phyloP scores from a whole-genome alignment of 1,140 invertebrate species.

The Notospermus geniculatus region DNA sequence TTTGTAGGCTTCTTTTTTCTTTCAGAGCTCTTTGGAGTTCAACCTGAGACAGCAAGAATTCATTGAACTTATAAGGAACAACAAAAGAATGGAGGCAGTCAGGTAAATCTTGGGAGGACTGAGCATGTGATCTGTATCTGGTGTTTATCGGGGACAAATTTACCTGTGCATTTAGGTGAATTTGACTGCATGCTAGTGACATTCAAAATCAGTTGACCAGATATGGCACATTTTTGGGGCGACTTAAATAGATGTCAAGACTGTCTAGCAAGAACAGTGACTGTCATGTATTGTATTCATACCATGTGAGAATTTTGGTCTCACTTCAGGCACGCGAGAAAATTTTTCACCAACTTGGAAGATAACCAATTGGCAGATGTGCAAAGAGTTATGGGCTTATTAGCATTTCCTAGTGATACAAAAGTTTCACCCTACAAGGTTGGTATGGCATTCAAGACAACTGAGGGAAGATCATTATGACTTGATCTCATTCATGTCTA shows the following conservation, averaged over 20 bases:
- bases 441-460: constrained; percentile 1
- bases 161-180: not conserved
- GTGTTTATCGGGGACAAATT: constrained; percentile 16
- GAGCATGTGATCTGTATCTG: constrained; percentile 47
- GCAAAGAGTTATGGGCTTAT: constrained; percentile 90
- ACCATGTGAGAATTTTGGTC: not conserved
- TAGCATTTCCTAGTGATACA: constrained; percentile 84
- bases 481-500: not conserved
- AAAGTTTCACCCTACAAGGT: constrained; percentile 66
- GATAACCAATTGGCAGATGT: constrained; percentile 80
- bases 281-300: constrained; percentile 16
- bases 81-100: constrained; percentile 85
- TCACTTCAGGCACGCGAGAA: constrained; percentile 77
- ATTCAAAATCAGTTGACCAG: not conserved
- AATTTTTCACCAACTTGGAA: constrained; percentile 78
- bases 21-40: constrained; percentile 64
- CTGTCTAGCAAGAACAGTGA: constrained; percentile 9
- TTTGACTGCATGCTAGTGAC: not conserved
- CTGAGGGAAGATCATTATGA: not conserved
- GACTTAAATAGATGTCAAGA: too few species aligned
- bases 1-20: constrained; percentile 25
- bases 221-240: constrained; percentile 9
- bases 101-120: too few species aligned
- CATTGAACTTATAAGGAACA: constrained; percentile 86
- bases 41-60: constrained; percentile 93